A percentile compares a stretch with the other conserved stretches of the same genome.
Conservation (phyloP, 2,888 invertebrate species). For the Nematopogon swammerdamellus region DNA sequence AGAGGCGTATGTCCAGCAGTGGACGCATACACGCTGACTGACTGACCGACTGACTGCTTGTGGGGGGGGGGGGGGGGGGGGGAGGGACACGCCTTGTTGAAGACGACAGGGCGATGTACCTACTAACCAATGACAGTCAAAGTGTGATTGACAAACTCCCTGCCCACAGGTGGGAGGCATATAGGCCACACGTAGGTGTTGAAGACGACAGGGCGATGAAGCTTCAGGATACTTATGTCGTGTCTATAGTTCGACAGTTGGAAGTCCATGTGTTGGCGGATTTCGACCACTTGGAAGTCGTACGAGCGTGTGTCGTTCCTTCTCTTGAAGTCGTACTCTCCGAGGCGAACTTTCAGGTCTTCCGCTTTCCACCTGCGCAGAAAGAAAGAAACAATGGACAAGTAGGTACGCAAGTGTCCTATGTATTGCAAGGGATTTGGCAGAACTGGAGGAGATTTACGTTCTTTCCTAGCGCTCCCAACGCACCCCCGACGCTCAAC, state of each 20-base stretch:
- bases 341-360: slow-evolving; percentile 68
- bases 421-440: too few relatives aligned
- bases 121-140: slow-evolving; percentile 66
- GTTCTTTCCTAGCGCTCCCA: too few relatives aligned
- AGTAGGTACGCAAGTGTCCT: too few relatives aligned
- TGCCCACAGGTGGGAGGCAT: slow-evolving; percentile 69
- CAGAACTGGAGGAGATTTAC: too few relatives aligned
- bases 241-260: slow-evolving; percentile 66
- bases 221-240: slow-evolving; percentile 72
- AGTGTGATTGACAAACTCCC: slow-evolving; percentile 57
- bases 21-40: too few relatives aligned
- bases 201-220: slow-evolving; percentile 64
- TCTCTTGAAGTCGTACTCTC: slow-evolving; percentile 74
- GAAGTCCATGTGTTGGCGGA: slow-evolving; percentile 66
- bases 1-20: too few relatives aligned
- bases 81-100: too few relatives aligned
- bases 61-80: too few relatives aligned
- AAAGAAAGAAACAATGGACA: too few relatives aligned
- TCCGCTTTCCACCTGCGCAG: slow-evolving; percentile 49
- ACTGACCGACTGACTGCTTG: too few relatives aligned
- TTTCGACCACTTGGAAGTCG: slow-evolving; percentile 65
- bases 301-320: slow-evolving; percentile 66
- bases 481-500: too few relatives aligned
- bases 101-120: too few relatives aligned
- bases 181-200: slow-evolving; percentile 82